Base-by-base conservation (phyloP, 1,140 invertebrate genomes). In the Thrips palmi region DNA sequence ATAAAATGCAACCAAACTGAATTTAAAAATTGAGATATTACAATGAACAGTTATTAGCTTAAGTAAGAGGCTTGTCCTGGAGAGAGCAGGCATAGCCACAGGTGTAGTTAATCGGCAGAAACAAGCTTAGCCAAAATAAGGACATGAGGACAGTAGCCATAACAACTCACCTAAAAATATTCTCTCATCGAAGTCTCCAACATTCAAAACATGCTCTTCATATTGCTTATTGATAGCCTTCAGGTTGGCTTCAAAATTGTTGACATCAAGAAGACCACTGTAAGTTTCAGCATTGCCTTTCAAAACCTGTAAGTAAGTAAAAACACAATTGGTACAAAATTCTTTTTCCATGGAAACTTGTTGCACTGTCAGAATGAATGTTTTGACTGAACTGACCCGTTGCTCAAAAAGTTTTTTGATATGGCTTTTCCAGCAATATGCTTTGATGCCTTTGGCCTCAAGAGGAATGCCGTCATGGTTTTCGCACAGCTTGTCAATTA, bases 111-210 rank as follows among this genome's bases (percentile, higher is more conserved):
- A n/a, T n/a, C n/a, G n/a, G n/a, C n/a, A n/a, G n/a, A n/a, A n/a
- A n/a, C n/a, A n/a, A n/a, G 56, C n/a, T n/a, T n/a, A n/a, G n/a
- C n/a, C n/a, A n/a, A n/a, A n/a, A n/a, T n/a, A n/a, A n/a, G n/a
- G n/a, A n/a, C n/a, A n/a, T n/a, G n/a, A n/a, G n/a, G n/a, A n/a
- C n/a, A n/a, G n/a, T n/a, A n/a, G n/a, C n/a, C n/a, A n/a, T n/a
- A n/a, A n/a, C n/a, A 40, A 45, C 60, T 64, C 63, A 77, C 77
- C 71, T 57, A 83, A 65, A 62, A 96, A 89, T 53, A 97, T 86
- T 52, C 89, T 70, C 60, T 98, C 93, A 53, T 98, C 92, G 59
- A 97, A 91, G 62, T 96, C 88, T 3, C 89, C 88, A 36, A 81
- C 76, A 54, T 73, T 89, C 10, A 94, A 58, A 24, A 96, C 78